A percentile compares a stretch with the other conserved stretches of the same genome.
Conservation (phyloP, 1,140 invertebrate genomes). For the Elymnias hypermnestra region DNA sequence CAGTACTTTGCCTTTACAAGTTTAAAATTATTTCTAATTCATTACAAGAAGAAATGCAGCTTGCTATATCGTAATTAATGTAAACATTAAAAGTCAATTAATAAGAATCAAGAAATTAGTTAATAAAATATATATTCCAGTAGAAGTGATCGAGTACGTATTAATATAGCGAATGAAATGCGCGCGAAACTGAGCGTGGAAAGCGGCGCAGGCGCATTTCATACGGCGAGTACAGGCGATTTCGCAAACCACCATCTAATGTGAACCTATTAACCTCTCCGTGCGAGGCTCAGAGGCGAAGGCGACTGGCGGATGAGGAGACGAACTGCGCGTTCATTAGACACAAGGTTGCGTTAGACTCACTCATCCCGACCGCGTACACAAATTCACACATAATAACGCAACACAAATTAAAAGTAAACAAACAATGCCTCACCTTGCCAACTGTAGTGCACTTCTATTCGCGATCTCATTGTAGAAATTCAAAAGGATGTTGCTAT, state of each 20-base stretch:
- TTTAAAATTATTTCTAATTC: no score
- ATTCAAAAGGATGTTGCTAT: constrained; percentile 69
- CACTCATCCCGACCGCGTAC: constrained; percentile 36
- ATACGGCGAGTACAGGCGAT: constrained; percentile 51
- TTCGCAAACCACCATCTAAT: constrained; percentile 74
- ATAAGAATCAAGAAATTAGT: no score
- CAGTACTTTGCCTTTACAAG: no score
- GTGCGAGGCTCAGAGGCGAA: constrained; percentile 66
- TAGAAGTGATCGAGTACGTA: no score
- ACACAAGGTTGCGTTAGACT: constrained; percentile 59
- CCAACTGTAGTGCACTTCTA: constrained; percentile 72
- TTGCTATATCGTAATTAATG: no score
- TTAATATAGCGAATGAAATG: no score
- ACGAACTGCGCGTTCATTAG: constrained; percentile 63
- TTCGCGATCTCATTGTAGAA: constrained; percentile 74
- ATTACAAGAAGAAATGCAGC: no score
- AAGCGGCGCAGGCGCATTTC: constrained; percentile 55
- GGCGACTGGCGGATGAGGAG: constrained; percentile 70
- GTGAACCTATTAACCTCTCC: constrained; percentile 75
- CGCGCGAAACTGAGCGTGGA: constrained; percentile 61
- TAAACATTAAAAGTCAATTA: no score
- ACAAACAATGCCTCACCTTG: constrained; percentile 68
- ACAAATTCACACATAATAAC: constrained; percentile 34
- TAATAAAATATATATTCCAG: no score
- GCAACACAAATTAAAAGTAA: constrained; percentile 59